phyloP scores from a whole-genome alignment of 2,113 vertebrate genomes.

The Eleginops maclovinus region DNA sequence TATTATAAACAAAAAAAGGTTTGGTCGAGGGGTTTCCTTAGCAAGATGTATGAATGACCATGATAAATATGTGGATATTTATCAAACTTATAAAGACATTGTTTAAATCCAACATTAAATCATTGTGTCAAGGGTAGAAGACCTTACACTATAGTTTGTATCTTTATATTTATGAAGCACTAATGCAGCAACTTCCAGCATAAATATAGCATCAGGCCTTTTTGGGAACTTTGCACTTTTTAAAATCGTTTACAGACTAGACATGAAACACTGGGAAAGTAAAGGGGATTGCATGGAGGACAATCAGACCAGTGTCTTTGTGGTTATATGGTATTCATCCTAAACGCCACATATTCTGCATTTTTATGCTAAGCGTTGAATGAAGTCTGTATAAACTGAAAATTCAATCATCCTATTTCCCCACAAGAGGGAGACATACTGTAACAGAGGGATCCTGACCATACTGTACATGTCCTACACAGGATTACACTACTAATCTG shows the following conservation, averaged over 20 bases:
- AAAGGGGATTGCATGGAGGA: background rate
- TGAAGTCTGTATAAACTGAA: background rate
- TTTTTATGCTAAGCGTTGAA: conserved; percentile 12
- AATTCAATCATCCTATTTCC: conserved; percentile 19
- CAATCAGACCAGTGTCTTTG: rapidly evolving
- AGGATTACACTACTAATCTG: conserved; percentile 3
- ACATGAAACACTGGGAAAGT: background rate
- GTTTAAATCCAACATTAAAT: background rate
- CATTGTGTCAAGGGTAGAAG: background rate
- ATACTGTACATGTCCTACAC: conserved; percentile 16
- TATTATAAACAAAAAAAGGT: conserved; percentile 12
- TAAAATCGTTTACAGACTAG: background rate
- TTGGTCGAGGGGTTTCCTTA: conserved; percentile 18
- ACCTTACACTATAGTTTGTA: background rate
- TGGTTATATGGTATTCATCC: background rate
- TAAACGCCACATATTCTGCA: background rate
- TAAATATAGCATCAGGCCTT: background rate
- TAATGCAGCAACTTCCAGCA: background rate
- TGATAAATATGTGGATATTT: background rate
- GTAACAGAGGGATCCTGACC: conserved; percentile 38
- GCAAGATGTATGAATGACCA: background rate
- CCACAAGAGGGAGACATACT: conserved; percentile 82
- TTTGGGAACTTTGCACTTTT: background rate
- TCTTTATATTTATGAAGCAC: background rate
- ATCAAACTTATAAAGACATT: background rate